Evolutionary conservation across 2,113 vertebrate species (phyloP), one percentile per base, ranked within the genome.

Genomic region (Garra rufa): DNA sequence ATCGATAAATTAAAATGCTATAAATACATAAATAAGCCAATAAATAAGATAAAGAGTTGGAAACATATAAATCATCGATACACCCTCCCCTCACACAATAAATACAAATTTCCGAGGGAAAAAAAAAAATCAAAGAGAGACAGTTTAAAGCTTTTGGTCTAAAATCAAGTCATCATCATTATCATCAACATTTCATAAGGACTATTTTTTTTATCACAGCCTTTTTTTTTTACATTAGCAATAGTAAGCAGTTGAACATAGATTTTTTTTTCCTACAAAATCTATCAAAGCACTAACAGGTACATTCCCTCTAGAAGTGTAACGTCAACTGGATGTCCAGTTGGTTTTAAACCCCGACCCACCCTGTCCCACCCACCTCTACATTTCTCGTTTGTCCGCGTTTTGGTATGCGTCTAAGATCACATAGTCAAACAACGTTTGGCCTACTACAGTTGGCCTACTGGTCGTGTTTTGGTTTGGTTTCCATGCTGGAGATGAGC

Each of bases 131-230:
- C 90, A 85, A 78, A 90, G 91, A 94, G 93, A 94, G 94, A 94
- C 92, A 94, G 93, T 93, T 94, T 94, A 94, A 94, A 94, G 94
- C 94, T 96, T 96, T 97, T 96, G 95, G 95, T 96, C 93, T 95
- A 94, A 93, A 95, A 95, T 95, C 93, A 94, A 93, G 94, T 95
- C 90, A 73, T 95, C 89, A 91, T 92, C 92, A 92, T 89, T 85
- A 88, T 91, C 92, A 92, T 83, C 46, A 67, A 88, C 77, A 86
- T 81, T 87, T 93, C 85, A 86, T 65, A 88, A 88, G 86, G 89
- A 89, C 89, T 87, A 83, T 88, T 90, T 88, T 83, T n/a, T 91
- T 88, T 83, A 87, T 91, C 92, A 88, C 91, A 90, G 90, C 88
- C 89, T 91, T 83, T 87, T 88, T 81, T 83, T 88, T 73, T 86